These are phyloP conservation scores for Rapana venosa DNA, from an alignment of 2,888 invertebrate genomes.

Conservation along the genomic window DNA sequence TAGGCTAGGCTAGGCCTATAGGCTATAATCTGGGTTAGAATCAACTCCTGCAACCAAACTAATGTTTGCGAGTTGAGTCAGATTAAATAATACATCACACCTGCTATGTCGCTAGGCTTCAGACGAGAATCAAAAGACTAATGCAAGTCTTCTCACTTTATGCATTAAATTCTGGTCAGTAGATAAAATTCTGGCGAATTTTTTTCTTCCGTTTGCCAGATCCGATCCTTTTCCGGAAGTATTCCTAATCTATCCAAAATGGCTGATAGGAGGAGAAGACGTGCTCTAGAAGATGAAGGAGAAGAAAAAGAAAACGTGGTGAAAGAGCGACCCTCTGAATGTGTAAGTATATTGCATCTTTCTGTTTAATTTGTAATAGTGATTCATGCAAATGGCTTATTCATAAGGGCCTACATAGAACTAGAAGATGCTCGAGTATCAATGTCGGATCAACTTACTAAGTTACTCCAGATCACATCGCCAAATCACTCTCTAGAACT, in stretches of 20 bases:
- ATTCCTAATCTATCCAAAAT: constrained; percentile 40
- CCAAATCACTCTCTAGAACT: no score
- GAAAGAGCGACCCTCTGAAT: constrained; percentile 58
- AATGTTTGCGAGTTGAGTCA: not conserved
- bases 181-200: not conserved
- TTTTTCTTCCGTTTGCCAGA: not conserved
- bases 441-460: no score
- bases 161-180: not conserved
- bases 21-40: no score
- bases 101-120: not conserved
- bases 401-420: no score
- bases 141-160: not conserved
- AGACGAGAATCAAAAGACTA: not conserved
- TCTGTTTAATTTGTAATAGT: not conserved
- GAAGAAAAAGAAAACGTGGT: constrained; percentile 47
- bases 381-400: not conserved
- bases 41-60: not conserved
- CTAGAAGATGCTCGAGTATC: no score
- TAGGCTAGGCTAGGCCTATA: no score
- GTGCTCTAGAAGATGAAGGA: constrained; percentile 57
- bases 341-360: constrained; percentile 53
- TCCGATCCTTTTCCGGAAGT: constrained; percentile 13
- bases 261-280: constrained; percentile 54
- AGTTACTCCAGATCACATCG: no score
- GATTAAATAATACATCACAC: not conserved